Evolutionary conservation across 2,113 vertebrate genomes (phyloP), one percentile per base, ranked within the genome.

Genomic region (Dolichallabes microphthalmus): DNA sequence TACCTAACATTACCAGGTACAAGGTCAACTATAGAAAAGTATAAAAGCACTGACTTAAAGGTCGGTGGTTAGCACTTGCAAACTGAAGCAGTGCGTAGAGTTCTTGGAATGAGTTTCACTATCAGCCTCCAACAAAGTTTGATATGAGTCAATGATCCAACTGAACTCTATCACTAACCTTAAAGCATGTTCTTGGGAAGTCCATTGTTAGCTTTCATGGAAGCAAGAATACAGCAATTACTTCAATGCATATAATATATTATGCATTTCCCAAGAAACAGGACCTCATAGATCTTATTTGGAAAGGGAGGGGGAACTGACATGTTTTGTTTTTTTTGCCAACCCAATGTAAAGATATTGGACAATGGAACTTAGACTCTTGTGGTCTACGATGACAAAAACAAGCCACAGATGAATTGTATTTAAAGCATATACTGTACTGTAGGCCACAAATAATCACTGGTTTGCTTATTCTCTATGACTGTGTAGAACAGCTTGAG

Each of bases 21-120:
- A 83, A 83, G 25, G 22, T 11, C 55, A 52, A 60, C 55, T 25
- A 25, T 0, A 75, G 12, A 76, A 74, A 68, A 63, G 50, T 78
- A 61, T 30, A 27, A 64, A 68, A 22, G 50, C 52, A 45, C 71
- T 76, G 17, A 53, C 60, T 35, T 15, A 14, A 53, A 15, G 66
- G 4, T 15, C 80, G 84, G 84, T 85, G 76, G 76, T 85, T 85
- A 80, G 55, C 35, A 61, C 76, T 50, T 80, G 64, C 63, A 71
- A 85, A 85, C 64, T 85, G 77, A 68, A 71, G 30, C 55, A 50
- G 30, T 45, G 84, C 35, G 60, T 52, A 22, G 35, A 80, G 35
- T 85, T 85, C 84, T 58, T 85, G 64, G 84, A 85, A 85, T 30
- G 30, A 80, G 63, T 80, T 85, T 80, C 53, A 52, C 76, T 60